phyloP scores from a whole-genome alignment of 2,113 vertebrate species.

The Vicugna pacos region DNA sequence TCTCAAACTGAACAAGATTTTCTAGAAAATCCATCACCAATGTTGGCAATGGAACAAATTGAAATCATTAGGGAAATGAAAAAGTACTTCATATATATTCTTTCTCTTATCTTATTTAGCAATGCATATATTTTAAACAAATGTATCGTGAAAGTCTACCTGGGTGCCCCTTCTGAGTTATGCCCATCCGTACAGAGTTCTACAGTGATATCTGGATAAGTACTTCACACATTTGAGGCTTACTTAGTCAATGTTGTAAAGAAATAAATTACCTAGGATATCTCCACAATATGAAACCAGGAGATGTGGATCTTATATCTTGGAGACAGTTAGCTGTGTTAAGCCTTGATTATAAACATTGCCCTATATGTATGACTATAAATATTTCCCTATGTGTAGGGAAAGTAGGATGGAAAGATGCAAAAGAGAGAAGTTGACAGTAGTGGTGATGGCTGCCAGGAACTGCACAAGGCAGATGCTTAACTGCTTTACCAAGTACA shows the following conservation, averaged over 20 bases:
- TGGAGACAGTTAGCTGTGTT: background rate
- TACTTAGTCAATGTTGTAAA: background rate
- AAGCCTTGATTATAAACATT: background rate
- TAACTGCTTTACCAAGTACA: background rate
- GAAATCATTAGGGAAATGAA: background rate
- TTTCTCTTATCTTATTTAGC: background rate
- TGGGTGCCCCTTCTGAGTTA: background rate
- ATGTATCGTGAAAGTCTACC: background rate
- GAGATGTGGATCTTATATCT: background rate
- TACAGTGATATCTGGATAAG: background rate
- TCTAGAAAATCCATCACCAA: background rate
- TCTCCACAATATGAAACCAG: background rate
- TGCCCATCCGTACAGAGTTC: background rate
- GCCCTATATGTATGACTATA: background rate
- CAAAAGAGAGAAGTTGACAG: background rate
- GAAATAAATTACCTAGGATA: background rate
- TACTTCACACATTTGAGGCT: background rate
- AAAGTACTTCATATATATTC: background rate
- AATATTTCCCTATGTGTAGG: fast-evolving
- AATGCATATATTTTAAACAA: background rate
- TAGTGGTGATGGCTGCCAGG: background rate
- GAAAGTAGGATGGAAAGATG: background rate
- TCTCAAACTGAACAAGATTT: background rate
- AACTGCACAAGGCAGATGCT: background rate
- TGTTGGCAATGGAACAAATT: background rate